Evolutionary conservation across 2,888 invertebrate species (phyloP), one percentile per base, ranked within the genome.

Genomic region (Lagria hirta): DNA sequence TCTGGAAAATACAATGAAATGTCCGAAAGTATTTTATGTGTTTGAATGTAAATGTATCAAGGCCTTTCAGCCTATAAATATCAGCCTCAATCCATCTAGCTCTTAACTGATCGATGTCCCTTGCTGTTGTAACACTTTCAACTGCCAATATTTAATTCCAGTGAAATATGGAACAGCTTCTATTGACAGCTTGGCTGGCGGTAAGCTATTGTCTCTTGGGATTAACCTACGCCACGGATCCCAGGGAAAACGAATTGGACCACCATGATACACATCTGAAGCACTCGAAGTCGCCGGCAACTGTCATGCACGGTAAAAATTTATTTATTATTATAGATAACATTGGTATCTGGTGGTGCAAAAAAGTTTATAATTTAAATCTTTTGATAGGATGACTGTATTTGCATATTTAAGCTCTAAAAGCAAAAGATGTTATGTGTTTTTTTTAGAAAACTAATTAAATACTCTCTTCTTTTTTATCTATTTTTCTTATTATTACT

Each of bases 241-340:
- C 57, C 10, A 54, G 53, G 18, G 65, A 66, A 49, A 69, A 69
- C 51, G 67, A 68, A 58, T 51, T 69, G 8, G 61, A 61, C 40
- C 54, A 54, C 26, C 47, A 50, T 28, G 57, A 54, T 23, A 58
- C 51, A 14, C 57, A 58, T 41, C 60, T 60, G 26, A 55, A 60
- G 6, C 60, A 64, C 48, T 59, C 62, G 3, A 68, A 69, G 55
- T 64, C 66, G 26, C 70, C 70, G 8, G 69, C 70, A 7, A 65
- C 65, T 30, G 56, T 56, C 29, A 54, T 70, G 37, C 60, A 57
- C 33, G 61, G 70, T 70, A 61, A 64, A 15, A 14, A 28, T 18
- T n/a, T n/a, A n/a, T n/a, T n/a, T n/a, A n/a, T n/a, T n/a, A n/a
- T n/a, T n/a, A n/a, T n/a, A n/a, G n/a, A n/a, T n/a, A n/a, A n/a